phyloP scores from a whole-genome alignment of 2,113 vertebrate species.

The Corythoichthys haematopterus region DNA sequence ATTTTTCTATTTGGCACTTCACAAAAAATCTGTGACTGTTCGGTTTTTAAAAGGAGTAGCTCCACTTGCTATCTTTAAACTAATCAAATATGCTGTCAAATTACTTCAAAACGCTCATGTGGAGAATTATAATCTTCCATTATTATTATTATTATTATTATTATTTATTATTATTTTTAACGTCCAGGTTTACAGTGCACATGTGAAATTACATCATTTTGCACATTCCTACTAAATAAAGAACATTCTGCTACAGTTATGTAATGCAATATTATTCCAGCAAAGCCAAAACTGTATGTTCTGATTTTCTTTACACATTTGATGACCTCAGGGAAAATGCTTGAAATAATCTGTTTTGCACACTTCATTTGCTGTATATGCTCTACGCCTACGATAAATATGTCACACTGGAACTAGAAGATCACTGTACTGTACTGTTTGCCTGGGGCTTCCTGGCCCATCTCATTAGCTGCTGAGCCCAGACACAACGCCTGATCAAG shows the following conservation, averaged over 20 bases:
- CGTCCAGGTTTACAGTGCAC: neutral
- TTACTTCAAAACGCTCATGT: too few relatives aligned
- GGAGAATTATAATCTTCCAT: too few relatives aligned
- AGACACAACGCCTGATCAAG: constrained; percentile 20
- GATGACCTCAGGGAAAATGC: neutral
- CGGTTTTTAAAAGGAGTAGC: too few relatives aligned
- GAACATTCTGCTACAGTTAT: neutral
- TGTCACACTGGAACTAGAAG: neutral
- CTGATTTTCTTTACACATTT: neutral
- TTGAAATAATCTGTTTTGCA: constrained; percentile 10
- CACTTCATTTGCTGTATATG: constrained; percentile 1
- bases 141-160: too few relatives aligned
- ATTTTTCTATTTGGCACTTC: too few relatives aligned
- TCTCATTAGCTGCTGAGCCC: constrained; percentile 19
- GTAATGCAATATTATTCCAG: neutral
- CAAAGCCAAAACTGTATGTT: constrained; percentile 5
- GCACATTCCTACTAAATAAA: neutral
- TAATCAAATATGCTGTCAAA: too few relatives aligned
- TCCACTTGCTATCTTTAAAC: too few relatives aligned
- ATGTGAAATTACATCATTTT: neutral
- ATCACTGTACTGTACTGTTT: neutral
- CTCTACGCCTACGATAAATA: constrained; percentile 8
- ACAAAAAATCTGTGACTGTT: too few relatives aligned
- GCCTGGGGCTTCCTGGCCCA: constrained; percentile 7
- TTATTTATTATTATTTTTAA: too few relatives aligned